phyloP scores from a whole-genome alignment of 30 jellyfish, hydroid and myxozoan species.

The Catostylus mosaicus region DNA sequence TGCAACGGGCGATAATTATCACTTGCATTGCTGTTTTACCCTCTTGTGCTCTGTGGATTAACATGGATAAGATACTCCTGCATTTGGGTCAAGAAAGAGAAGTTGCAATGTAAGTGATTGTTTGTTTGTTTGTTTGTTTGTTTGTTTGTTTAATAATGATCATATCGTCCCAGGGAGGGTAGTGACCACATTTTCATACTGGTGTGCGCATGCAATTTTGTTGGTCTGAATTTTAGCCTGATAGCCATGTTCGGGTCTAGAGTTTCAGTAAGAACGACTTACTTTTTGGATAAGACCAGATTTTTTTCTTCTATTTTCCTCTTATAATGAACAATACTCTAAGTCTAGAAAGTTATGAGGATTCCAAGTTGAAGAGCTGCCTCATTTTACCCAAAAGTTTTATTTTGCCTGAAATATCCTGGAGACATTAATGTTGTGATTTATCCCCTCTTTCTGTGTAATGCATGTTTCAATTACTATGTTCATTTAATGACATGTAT shows the following conservation, averaged over 20 bases:
- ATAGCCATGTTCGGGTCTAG: background rate
- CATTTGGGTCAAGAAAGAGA: slow-evolving; percentile 51
- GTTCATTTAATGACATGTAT: background rate
- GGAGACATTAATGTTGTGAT: background rate
- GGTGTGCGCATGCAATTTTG: background rate
- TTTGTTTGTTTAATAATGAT: background rate
- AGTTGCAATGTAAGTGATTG: slow-evolving; percentile 53
- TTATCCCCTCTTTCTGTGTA: background rate
- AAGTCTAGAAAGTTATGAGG: no score
- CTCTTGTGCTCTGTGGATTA: slow-evolving; percentile 60
- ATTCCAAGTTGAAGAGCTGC: no score
- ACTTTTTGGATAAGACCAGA: background rate
- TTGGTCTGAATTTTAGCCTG: background rate
- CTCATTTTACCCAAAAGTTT: background rate
- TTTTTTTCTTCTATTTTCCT: no score
- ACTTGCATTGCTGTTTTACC: slow-evolving; percentile 45
- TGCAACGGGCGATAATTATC: slow-evolving; percentile 45
- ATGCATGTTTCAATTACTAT: background rate
- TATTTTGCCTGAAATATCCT: background rate
- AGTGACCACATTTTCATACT: background rate
- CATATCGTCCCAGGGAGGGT: background rate
- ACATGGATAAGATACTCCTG: slow-evolving; percentile 33
- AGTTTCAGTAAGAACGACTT: background rate
- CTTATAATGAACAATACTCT: no score
- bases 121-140: background rate